Conservation (phyloP, 2,888 invertebrate genomes). For the Caenorhabditis uteleia region DNA sequence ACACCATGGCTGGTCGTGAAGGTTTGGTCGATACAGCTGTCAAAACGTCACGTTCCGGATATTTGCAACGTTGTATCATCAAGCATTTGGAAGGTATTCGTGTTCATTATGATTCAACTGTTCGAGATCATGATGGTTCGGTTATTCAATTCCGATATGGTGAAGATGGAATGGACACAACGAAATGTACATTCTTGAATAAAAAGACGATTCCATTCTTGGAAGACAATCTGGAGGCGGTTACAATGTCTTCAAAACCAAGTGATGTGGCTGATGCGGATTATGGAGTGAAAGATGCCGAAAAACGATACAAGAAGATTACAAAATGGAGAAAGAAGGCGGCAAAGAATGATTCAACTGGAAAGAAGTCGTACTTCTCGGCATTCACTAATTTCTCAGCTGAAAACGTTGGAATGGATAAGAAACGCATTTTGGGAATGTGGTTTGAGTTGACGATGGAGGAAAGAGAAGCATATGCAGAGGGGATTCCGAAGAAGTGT, state of each 20-base stretch:
- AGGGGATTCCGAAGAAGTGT: constrained; percentile 29
- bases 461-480: constrained; percentile 35
- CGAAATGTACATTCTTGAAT: constrained; percentile 84
- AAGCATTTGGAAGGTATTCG: constrained; percentile 94
- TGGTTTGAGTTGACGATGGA: constrained; percentile 55
- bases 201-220: constrained; percentile 82
- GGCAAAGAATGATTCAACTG: constrained; percentile 9
- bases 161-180: constrained; percentile 84
- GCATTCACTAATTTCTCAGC: constrained; percentile 53
- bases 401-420: constrained; percentile 28
- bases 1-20: constrained; percentile 99
- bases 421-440: constrained; percentile 40
- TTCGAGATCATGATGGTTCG: constrained; percentile 90
- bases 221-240: constrained; percentile 77
- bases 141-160: constrained; percentile 92
- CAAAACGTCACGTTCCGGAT: constrained; percentile 97
- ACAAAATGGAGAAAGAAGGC: constrained; percentile 43
- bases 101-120: constrained; percentile 91
- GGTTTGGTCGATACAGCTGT: constrained; percentile 99
- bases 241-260: constrained; percentile 51
- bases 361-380: constrained; percentile 36
- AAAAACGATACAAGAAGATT: constrained; percentile 74
- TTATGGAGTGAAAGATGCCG: constrained; percentile 69
- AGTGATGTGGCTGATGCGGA: constrained; percentile 70
- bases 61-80: constrained; percentile 92